These are phyloP conservation scores for Cherax quadricarinatus DNA, from an alignment of 1,140 invertebrate species.

Conservation along the genomic window DNA sequence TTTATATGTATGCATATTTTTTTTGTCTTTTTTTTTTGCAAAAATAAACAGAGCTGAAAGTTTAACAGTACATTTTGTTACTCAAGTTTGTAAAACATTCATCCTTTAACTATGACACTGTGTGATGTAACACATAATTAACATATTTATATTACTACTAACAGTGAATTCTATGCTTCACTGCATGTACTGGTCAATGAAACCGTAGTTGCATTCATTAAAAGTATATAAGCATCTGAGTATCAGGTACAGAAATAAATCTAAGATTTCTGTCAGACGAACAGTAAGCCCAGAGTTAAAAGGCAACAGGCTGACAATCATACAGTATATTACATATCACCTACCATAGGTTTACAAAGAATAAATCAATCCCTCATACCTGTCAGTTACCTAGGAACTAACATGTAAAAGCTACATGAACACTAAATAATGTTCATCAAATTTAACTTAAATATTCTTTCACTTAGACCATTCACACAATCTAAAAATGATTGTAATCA, in stretches of 20 bases:
- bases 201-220: constrained; percentile 2
- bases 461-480: not conserved
- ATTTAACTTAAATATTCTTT: not conserved
- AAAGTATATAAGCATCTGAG: constrained; percentile 27
- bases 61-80: constrained; percentile 40
- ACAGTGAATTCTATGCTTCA: not conserved
- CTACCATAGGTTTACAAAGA: not conserved
- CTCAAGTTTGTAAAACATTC: constrained; percentile 16
- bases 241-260: constrained; percentile 51
- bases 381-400: constrained; percentile 32
- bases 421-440: constrained; percentile 28
- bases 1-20: constrained; percentile 2
- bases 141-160: not conserved
- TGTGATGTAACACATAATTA: constrained; percentile 7
- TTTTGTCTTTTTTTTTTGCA: not conserved
- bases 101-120: constrained; percentile 20
- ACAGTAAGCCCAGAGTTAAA: constrained; percentile 41
- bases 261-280: constrained; percentile 33
- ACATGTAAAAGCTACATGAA: constrained; percentile 38
- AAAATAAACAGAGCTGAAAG: constrained; percentile 43
- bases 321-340: constrained; percentile 21
- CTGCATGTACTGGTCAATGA: not conserved
- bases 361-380: not conserved
- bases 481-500: constrained; percentile 3
- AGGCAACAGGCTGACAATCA: constrained; percentile 42